Base-by-base conservation (phyloP, 2,797 vertebrate species). In the Notamacropus eugenii region DNA sequence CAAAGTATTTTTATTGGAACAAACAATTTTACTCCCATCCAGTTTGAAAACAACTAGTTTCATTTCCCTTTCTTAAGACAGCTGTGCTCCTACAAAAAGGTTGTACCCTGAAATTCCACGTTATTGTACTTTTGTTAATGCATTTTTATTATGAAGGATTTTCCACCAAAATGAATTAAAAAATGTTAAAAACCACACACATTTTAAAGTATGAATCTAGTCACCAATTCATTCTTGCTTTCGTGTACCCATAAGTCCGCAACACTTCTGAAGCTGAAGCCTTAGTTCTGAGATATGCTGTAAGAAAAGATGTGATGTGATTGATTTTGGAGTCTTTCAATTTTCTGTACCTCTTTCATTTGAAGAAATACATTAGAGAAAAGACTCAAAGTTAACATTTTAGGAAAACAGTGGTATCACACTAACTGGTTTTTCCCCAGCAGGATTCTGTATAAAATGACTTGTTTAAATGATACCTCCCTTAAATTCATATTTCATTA, bases 41-140 rank as follows among this genome's bases (percentile, higher is more conserved):
- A 90, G 52, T 55, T 91, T 34, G 52, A 91, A 55, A 55, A 91
- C 50, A 54, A 54, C 31, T 54, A 54, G 56, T 96, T 96, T 94
- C 87, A 92, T 95, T 98, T 97, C 94, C 57, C 22, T 58, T 82
- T 95, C 96, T 92, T 90, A 94, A 97, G 62, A 90, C 62, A 96
- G 95, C 95, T 97, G 93, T 90, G 95, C 90, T 96, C 95, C 29
- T 95, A 92, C 92, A 56, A 92, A 97, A 95, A 59, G 62, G 57
- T 40, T 90, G 0, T 91, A 52, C 27, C 74, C 50, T 93, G 94
- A 82, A 55, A 74, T 92, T 91, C 74, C 52, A 95, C 31, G 92
- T 55, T 97, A 52, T 94, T 94, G 14, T 92, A 56, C 57, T 94
- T 96, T 93, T 14, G 90, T 93, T 96, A 92, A 93, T 93, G 92